Evolutionary conservation across 2,888 invertebrate species (phyloP).

Genomic region (Cactoblastis cactorum): DNA sequence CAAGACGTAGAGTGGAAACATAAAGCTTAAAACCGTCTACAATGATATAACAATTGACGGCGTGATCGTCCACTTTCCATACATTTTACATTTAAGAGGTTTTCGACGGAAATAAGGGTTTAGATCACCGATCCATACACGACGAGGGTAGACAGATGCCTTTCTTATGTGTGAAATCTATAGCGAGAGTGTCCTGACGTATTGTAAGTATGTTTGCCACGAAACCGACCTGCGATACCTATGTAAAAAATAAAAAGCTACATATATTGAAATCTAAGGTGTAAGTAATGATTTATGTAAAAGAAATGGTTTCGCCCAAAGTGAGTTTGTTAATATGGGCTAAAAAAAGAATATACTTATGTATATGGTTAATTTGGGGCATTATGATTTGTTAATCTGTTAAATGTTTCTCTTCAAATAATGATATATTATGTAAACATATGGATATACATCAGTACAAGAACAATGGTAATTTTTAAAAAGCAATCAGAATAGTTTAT

Average conservation of each 20-base stretch:
- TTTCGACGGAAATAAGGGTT: conserved; percentile 7
- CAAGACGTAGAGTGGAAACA: background rate
- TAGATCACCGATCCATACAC: conserved; percentile 8
- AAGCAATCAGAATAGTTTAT: too few species aligned
- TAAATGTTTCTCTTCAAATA: too few species aligned
- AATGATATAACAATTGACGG: conserved; percentile 1
- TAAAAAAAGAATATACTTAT: too few species aligned
- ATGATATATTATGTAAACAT: too few species aligned
- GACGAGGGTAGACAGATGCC: conserved; percentile 9
- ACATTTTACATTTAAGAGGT: conserved; percentile 10
- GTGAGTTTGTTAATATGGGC: too few species aligned
- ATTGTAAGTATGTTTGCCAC: background rate
- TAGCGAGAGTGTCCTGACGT: background rate
- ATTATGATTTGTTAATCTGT: too few species aligned
- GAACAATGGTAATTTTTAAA: too few species aligned
- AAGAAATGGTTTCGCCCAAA: too few species aligned
- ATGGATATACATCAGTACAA: too few species aligned
- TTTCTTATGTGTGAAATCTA: background rate
- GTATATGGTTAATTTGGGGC: too few species aligned
- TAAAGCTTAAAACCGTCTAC: background rate
- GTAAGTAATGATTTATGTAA: too few species aligned
- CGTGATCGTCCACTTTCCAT: background rate
- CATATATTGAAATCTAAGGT: too few species aligned
- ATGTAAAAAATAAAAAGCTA: background rate
- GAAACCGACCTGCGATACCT: background rate